Evolutionary conservation across 2,888 invertebrate species (phyloP).

Genomic region (Spilarctia lutea): DNA sequence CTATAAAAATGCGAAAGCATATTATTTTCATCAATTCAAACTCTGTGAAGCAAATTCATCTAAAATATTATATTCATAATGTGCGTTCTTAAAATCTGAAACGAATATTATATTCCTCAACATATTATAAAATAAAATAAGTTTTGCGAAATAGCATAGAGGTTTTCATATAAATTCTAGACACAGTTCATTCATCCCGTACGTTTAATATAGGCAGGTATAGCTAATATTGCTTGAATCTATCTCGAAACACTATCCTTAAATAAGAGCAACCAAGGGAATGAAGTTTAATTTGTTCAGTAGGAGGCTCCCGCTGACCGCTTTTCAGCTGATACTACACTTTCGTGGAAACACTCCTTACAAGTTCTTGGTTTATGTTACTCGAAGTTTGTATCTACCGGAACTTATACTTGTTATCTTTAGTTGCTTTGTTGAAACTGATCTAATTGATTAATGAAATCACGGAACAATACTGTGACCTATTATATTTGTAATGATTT

Average conservation of each 20-base stretch:
- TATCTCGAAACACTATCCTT: slow-evolving; percentile 41
- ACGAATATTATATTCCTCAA: background rate
- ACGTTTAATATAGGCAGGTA: slow-evolving; percentile 5
- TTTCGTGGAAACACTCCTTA: slow-evolving; percentile 55
- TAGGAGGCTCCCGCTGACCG: slow-evolving; percentile 44
- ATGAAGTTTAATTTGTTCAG: slow-evolving; percentile 66
- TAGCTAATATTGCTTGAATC: background rate
- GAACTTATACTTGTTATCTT: slow-evolving; percentile 53
- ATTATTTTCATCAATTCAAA: background rate
- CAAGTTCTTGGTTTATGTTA: slow-evolving; percentile 56
- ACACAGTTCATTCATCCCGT: slow-evolving; percentile 9
- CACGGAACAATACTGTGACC: slow-evolving; percentile 5
- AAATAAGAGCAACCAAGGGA: slow-evolving; percentile 52
- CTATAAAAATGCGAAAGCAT: background rate
- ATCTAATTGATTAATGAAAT: slow-evolving; percentile 27
- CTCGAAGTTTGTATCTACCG: slow-evolving; percentile 38
- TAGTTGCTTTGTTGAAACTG: slow-evolving; percentile 42
- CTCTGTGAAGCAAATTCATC: background rate
- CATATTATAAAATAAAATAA: slow-evolving; percentile 4
- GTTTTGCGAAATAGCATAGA: background rate
- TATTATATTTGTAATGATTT: no score
- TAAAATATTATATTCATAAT: background rate
- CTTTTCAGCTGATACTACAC: slow-evolving; percentile 61
- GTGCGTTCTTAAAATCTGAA: background rate
- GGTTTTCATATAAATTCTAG: slow-evolving; percentile 6